Base-by-base conservation (phyloP, 2,888 invertebrate genomes). In the Pterobdella sp. region DNA sequence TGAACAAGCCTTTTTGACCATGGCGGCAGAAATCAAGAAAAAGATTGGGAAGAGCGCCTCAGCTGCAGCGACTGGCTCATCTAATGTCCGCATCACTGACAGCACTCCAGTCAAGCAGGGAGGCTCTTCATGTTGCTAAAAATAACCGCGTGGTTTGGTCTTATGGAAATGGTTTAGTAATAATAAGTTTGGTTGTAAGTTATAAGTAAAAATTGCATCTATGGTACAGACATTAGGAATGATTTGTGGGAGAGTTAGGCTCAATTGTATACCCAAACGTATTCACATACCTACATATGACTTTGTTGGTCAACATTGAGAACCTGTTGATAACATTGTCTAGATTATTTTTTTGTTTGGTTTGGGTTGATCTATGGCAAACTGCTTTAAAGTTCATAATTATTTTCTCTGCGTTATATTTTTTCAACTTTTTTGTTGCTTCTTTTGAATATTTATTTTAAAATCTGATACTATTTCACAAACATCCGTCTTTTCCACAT, bases 11-110 rank as follows among this genome's bases (percentile, higher is more conserved):
- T 91, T 91, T 85, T 91, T 97, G 91, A 96, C 94, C 84, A 97
- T 97, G 96, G 96, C 97, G 78, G 93, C 94, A 68, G 97, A 98
- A 88, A 99, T 96, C 84, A 96, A 95, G 88, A 92, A 93, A 84
- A 90, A 97, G 84, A 96, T 99, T 84, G 98, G 96, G 74, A 97
- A 97, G 81, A 92, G 93, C 74, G 91, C 93, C 72, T 79, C 83
- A 37, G 92, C 93, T 74, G 91, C 93, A 72, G 79, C 82, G 49
- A 79, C 82, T 26, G 90, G 91, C 77, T 91, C 91, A 80, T 80
- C 81, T 72, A 82, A 79, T 79, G 92, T 95, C 80, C 93, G 92
- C 88, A 94, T 96, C 84, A 93, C 94, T 87, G 91, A 92, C 82
- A 82, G 83, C 78, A 91, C 93, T 85, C 93, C 95, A 82, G 92